Percentiles rank a stretch among this genome's conserved stretches.
Conservation (phyloP, 2,888 invertebrate genomes). For the Heliconius ismenius region DNA sequence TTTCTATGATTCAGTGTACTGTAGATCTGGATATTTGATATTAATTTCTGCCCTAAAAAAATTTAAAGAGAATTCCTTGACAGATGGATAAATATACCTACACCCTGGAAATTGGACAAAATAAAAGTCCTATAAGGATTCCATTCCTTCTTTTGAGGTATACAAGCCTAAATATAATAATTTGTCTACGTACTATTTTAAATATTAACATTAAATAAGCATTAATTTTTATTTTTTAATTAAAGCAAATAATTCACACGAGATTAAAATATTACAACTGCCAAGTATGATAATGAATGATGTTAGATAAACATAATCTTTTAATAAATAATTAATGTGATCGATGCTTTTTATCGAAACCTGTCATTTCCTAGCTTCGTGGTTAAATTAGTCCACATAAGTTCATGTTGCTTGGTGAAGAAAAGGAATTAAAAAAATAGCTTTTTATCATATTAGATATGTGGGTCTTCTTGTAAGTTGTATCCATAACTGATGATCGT, state of each 20-base stretch:
- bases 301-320: conserved; percentile 5
- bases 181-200: background rate
- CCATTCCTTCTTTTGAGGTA: background rate
- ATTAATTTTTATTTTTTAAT: too few species aligned
- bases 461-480: background rate
- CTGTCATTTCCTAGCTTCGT: background rate
- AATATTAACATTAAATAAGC: background rate
- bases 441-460: background rate
- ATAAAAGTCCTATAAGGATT: too few species aligned
- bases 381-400: background rate
- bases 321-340: conserved; percentile 1
- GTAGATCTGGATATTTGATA: too few species aligned
- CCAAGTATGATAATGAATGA: background rate
- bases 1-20: too few species aligned
- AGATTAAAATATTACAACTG: conserved; percentile 1
- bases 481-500: too few species aligned
- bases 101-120: too few species aligned
- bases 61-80: too few species aligned
- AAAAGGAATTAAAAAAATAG: background rate
- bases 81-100: too few species aligned
- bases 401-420: background rate
- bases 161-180: background rate
- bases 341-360: background rate
- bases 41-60: too few species aligned
- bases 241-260: too few species aligned